phyloP scores from a whole-genome alignment of 2,113 vertebrate species.

The Prolemur simus region DNA sequence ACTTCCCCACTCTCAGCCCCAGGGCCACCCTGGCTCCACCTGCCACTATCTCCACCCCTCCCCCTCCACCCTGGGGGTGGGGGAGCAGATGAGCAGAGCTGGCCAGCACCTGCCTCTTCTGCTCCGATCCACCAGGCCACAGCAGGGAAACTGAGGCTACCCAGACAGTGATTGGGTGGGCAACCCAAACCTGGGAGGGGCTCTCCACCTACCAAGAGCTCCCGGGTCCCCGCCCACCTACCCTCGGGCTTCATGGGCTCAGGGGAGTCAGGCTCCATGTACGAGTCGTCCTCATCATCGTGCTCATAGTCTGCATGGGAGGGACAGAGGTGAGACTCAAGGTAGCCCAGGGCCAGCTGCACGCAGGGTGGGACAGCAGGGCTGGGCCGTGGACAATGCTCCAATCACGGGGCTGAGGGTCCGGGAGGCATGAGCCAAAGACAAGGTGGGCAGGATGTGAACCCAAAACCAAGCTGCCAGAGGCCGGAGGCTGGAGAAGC shows the following conservation, averaged over 20 bases:
- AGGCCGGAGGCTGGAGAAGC: not conserved
- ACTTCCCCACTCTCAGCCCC: not conserved
- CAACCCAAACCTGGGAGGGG: not conserved
- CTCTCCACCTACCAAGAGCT: not conserved
- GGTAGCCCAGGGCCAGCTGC: not conserved
- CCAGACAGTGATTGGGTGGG: accelerated
- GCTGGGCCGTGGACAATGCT: too few species aligned
- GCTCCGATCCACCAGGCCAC: not conserved
- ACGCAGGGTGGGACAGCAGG: accelerated
- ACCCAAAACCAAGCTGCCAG: not conserved
- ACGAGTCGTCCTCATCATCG: conserved; percentile 92
- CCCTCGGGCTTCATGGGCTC: conserved; percentile 78
- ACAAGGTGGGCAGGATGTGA: accelerated
- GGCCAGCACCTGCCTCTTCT: not conserved
- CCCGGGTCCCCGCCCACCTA: conserved; percentile 48
- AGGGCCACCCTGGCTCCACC: not conserved
- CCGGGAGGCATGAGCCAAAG: not conserved
- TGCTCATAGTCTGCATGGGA: conserved; percentile 86
- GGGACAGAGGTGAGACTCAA: not conserved
- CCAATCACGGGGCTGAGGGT: accelerated
- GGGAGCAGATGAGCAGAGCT: too few species aligned
- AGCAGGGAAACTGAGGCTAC: not conserved
- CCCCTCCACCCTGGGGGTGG: not conserved
- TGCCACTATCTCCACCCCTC: too few species aligned
- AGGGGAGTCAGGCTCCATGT: conserved; percentile 88